Evolutionary conservation across 2,113 vertebrate species (phyloP).

Genomic region (western clawed frog (Xenopus tropicalis)): DNA sequence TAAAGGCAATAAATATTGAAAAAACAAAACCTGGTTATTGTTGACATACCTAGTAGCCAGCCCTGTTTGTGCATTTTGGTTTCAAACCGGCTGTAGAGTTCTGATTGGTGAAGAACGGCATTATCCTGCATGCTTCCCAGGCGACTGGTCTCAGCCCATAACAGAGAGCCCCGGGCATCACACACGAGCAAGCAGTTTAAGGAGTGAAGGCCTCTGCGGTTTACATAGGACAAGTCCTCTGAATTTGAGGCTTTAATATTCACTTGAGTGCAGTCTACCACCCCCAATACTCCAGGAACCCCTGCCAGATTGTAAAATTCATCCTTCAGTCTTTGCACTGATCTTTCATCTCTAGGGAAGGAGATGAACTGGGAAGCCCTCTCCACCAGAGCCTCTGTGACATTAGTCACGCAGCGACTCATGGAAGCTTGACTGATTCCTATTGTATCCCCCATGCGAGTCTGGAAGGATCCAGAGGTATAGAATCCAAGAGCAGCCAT

Average conservation of each 20-base stretch:
- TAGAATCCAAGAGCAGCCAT: conserved; percentile 95
- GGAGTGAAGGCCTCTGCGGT: conserved; percentile 90
- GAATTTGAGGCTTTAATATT: conserved; percentile 93
- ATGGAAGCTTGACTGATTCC: conserved; percentile 97
- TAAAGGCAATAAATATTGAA: no score
- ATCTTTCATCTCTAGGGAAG: conserved; percentile 71
- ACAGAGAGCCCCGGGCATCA: conserved; percentile 79
- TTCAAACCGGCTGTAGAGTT: conserved; percentile 71
- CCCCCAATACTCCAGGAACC: conserved; percentile 84
- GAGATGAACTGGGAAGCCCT: conserved; percentile 83
- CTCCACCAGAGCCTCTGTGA: conserved; percentile 88
- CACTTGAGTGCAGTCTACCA: conserved; percentile 86
- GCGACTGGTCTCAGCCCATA: conserved; percentile 87
- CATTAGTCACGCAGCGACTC: conserved; percentile 93
- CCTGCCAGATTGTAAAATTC: conserved; percentile 86
- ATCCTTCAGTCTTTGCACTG: conserved; percentile 74
- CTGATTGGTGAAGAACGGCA: conserved; percentile 75
- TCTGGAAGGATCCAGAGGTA: conserved; percentile 93
- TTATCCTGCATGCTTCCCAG: conserved; percentile 80
- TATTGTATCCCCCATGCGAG: conserved; percentile 91
- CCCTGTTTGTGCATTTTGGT: conserved; percentile 69
- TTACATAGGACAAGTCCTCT: conserved; percentile 88
- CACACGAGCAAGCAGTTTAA: conserved; percentile 90
- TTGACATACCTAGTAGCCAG: conserved; percentile 88
- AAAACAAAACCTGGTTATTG: no score